Base-by-base conservation (phyloP, 2,888 invertebrate species). In the Troides aeacus region DNA sequence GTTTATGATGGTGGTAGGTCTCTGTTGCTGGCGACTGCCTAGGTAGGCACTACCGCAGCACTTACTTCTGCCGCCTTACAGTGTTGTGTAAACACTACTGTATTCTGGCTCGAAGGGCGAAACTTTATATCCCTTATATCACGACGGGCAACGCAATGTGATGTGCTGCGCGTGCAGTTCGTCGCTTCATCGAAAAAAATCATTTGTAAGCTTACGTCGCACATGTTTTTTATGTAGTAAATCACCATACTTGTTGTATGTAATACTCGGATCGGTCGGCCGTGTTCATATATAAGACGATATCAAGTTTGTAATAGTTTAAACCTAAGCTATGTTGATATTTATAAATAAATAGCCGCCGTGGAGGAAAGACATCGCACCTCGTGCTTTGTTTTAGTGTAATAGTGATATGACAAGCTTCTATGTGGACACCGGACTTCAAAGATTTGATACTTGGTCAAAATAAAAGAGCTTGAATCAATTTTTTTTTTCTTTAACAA, bases 381-480 rank as follows among this genome's bases (percentile, higher is more conserved):
- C 39, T 46, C 62, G 60, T 61, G 68, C 66, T 66, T 53, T 63
- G 70, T 68, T 67, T 36, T 70, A 70, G 70, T 59, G 39, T 71
- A 63, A 59, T 65, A 56, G 64, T 67, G 64, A 36, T 57, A 62
- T 61, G 62, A 62, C 67, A 71, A 73, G 74, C 73, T 77, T 70
- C 56, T 77, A 72, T 68, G 64, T 72, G 75, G 71, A 75, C 72
- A 78, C 71, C 72, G 70, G 75, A 70, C 64, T 58, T 21, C 36
- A 36, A 63, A 50, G 66, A 70, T 66, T 66, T 78, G 79, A 81
- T 84, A 82, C 81, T 81, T 86, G 86, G 83, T 87, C 82, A 80
- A 85, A 92, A 90, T 92, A 91, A 92, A 92, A 86, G 87, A 90
- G 92, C 92, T 92, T 92, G 86, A 85, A 86, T 80, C 74, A 76